Percentiles rank a stretch among this genome's conserved stretches.
phyloP scores from a whole-genome alignment of 2,797 vertebrate genomes.

The Myotis planiceps region DNA sequence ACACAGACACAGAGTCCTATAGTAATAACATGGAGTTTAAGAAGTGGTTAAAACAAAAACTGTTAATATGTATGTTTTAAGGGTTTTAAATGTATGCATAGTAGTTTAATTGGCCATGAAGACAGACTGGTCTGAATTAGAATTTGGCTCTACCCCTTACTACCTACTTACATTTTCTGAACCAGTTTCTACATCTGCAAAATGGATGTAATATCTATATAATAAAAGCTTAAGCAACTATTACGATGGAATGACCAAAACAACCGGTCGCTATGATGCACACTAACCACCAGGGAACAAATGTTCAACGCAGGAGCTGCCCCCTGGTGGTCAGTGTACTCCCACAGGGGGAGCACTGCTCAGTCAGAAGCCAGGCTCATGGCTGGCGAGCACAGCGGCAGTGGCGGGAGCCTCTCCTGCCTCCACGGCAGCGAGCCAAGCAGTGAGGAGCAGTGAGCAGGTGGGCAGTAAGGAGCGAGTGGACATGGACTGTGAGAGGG shows the following conservation, averaged over 20 bases:
- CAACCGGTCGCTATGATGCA: too few relatives aligned
- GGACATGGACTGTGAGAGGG: too few relatives aligned
- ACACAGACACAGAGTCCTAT: background rate
- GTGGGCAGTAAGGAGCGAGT: too few relatives aligned
- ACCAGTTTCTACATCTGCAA: background rate
- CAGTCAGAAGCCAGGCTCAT: too few relatives aligned
- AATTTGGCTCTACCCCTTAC: background rate
- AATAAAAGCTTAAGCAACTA: background rate
- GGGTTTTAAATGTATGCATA: background rate
- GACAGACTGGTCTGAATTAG: background rate
- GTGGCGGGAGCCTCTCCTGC: too few relatives aligned
- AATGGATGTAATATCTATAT: background rate
- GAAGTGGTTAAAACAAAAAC: background rate
- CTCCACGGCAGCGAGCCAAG: too few relatives aligned
- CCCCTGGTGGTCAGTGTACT: too few relatives aligned
- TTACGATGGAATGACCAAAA: too few relatives aligned
- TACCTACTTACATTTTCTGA: background rate
- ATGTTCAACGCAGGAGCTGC: too few relatives aligned
- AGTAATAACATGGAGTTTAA: background rate
- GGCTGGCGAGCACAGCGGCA: fast-evolving
- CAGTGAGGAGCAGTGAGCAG: too few relatives aligned
- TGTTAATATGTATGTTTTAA: background rate
- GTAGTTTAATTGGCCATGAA: background rate
- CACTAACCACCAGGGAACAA: too few relatives aligned
- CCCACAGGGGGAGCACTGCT: too few relatives aligned